Base-by-base conservation (phyloP, 2,113 vertebrate genomes). In the Mixornis gularis region DNA sequence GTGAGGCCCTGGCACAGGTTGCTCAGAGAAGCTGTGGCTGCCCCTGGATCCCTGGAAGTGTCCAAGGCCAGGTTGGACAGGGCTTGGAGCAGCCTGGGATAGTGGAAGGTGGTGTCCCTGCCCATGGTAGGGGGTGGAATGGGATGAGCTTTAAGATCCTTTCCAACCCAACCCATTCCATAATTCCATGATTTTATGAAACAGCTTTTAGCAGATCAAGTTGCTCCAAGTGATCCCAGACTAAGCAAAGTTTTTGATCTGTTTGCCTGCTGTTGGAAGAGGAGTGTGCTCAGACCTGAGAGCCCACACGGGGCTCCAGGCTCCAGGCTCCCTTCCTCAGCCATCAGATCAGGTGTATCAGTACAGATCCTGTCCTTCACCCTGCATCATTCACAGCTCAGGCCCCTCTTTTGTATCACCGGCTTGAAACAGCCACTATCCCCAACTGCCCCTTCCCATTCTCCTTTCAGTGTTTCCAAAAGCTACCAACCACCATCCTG, bases 1-100 rank as follows among this genome's bases (percentile, higher is more conserved):
- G 19, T 0, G 3, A 46, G 19, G 6, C 27, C 22, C 53, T 44
- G 22, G 27, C 22, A 60, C 38, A 38, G 53, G 18, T 0, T 86
- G 15, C 15, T 18, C 17, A n/a, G 5, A 62, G 46, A 1, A 60
- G n/a, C n/a, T 86, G 22, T 25, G 40, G n/a, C n/a, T 78, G 22
- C 15, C 46, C 8, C 34, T 56, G 52, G 52, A 56, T 49, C 24
- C 19, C 30, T 41, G 51, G 30, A 6, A 85, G 25, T 21, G 43
- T 26, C 27, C 43, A 34, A 26, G 25, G 7, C 29, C 30, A 30
- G 7, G 17, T 0, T 73, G 15, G 41, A 48, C 0, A 0, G 34
- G 29, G 18, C n/a, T 51, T 46, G 40, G 29, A 86, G 29, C 48
- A 46, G 0, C 18, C n/a, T 53, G 55, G 46, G 55, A 13, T 1